A percentile compares a stretch with the other conserved stretches of the same genome.
phyloP scores from a whole-genome alignment of 2,113 vertebrate species.

The Macheiramphus alcinus region DNA sequence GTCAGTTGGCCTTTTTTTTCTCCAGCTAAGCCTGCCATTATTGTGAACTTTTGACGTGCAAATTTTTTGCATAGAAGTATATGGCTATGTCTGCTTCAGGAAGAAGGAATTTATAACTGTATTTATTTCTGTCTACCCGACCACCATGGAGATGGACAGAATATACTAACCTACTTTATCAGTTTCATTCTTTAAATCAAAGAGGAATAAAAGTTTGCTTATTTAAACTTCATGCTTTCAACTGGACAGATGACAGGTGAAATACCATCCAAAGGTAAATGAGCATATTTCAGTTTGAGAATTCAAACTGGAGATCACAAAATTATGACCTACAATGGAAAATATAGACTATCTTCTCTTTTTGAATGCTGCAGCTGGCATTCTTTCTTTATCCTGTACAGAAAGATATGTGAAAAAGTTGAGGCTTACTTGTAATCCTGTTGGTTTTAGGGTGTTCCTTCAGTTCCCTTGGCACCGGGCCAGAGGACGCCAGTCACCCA shows the following conservation, averaged over 20 bases:
- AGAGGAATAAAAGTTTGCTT: background rate
- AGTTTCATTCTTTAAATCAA: background rate
- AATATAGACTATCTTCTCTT: background rate
- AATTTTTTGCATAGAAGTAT: background rate
- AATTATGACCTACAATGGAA: background rate
- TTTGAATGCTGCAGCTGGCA: background rate
- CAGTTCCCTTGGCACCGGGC: background rate
- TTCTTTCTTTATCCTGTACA: background rate
- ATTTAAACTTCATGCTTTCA: background rate
- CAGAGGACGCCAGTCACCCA: background rate
- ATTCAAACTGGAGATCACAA: background rate
- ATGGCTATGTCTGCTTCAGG: background rate
- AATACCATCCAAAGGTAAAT: background rate
- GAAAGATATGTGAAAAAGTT: background rate
- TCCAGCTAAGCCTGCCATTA: background rate
- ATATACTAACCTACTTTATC: background rate
- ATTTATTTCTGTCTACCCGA: background rate
- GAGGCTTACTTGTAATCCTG: background rate
- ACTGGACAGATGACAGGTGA: background rate
- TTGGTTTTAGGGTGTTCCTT: background rate
- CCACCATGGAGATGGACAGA: background rate
- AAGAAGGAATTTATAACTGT: background rate
- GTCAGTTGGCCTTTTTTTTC: background rate
- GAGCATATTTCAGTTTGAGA: background rate
- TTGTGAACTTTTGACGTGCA: background rate